Base-by-base conservation (phyloP, 2,797 vertebrate species). In the Pteronotus mesoamericanus region DNA sequence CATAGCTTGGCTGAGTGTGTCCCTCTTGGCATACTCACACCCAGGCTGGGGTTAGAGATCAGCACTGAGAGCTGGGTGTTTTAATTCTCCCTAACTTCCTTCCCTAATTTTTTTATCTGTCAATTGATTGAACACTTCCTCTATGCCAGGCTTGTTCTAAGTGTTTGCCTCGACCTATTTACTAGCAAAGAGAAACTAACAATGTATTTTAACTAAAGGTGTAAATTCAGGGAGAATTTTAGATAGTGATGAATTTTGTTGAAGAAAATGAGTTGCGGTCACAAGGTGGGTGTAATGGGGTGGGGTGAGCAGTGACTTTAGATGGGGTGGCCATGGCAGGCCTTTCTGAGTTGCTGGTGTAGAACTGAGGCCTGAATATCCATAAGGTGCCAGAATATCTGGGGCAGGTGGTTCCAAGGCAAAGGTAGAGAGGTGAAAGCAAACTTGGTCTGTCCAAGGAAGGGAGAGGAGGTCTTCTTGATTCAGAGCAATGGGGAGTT, bases 1-100 rank as follows among this genome's bases (percentile, higher is more conserved):
- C 15, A 32, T 44, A 32, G 34, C 37, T 74, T 5, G 0, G 0
- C 22, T 14, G n/a, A 64, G 15, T 61, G 26, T 39, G 0, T 32
- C 44, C 69, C 29, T 15, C 32, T 4, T 19, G 39, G 46, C 34
- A 34, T 12, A 9, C 32, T 71, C 19, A 3, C 21, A 12, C 18
- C 69, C 22, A 14, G 24, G 48, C 34, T 42, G 19, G 12, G 2
- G 24, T 61, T 9, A 32, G 21, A 37, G 3, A 34, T 59, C 6
- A 26, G 37, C 69, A 29, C 1, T 42, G 29, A 48, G 48, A 71
- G 11, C 64, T 39, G 37, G 42, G 4, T n/a, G 5, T 64, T 53
- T 80, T 48, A 6, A 16, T 46, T 72, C 7, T 74, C 1, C 51
- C 3, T 26, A 4, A 34, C 3, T 55, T 11, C 19, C 16, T 26